A percentile compares a stretch with the other conserved stretches of the same genome.
Evolutionary conservation across 2,888 invertebrate genomes (phyloP).

Genomic region (Athripsodes cinereus): DNA sequence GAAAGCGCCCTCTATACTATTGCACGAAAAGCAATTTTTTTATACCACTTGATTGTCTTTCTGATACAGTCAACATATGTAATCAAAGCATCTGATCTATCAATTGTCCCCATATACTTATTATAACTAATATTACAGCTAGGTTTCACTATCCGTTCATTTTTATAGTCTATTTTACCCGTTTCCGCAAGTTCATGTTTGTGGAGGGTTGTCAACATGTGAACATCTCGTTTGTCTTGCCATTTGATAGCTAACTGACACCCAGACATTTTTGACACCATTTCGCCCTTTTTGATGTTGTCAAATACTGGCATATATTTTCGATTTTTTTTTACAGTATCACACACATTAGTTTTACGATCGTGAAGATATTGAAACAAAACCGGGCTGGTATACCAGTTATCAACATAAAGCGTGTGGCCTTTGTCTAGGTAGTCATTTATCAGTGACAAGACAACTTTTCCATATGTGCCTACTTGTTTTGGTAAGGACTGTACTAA

Average conservation of each 20-base stretch:
- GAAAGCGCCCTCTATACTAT: too few relatives aligned
- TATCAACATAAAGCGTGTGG: slow-evolving; percentile 5
- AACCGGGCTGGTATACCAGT: slow-evolving; percentile 12
- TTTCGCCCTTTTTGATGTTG: slow-evolving; percentile 5
- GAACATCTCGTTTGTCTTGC: slow-evolving; percentile 2
- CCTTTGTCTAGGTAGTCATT: slow-evolving; percentile 10
- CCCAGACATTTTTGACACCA: background rate
- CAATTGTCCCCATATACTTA: background rate
- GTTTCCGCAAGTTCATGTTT: background rate
- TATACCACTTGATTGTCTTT: slow-evolving; percentile 4
- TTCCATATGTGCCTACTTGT: slow-evolving; percentile 7
- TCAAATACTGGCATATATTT: slow-evolving; percentile 11
- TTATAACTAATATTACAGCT: background rate
- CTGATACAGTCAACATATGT: background rate
- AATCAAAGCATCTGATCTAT: background rate
- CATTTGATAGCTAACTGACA: background rate
- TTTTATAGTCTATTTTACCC: background rate
- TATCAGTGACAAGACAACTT: slow-evolving; percentile 7
- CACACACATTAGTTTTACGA: slow-evolving; percentile 9
- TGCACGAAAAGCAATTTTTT: background rate
- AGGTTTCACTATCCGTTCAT: background rate
- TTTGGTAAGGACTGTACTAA: background rate
- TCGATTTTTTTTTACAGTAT: background rate
- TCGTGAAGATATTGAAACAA: slow-evolving; percentile 3
- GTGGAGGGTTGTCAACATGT: background rate